phyloP scores from a whole-genome alignment of 1,140 invertebrate species.

The Drosophila sturtevanti region DNA sequence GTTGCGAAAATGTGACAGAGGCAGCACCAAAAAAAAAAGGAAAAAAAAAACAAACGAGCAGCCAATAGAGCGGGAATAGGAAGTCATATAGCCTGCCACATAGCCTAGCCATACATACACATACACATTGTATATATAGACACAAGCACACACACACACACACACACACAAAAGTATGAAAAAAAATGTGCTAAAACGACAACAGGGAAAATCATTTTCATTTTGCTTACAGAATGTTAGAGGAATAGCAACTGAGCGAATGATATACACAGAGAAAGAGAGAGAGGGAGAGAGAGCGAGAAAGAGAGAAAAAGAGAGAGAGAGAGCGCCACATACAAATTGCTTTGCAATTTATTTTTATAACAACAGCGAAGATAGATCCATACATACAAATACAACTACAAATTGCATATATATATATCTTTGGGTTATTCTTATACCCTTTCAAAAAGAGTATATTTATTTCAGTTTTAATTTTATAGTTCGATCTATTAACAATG shows the following conservation, averaged over 20 bases:
- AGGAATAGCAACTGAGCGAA: slow-evolving; percentile 6
- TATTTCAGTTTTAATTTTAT: not conserved
- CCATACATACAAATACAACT: slow-evolving; percentile 35
- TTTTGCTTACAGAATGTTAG: slow-evolving; percentile 41
- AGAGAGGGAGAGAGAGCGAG: slow-evolving; percentile 18
- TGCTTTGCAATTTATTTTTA: slow-evolving; percentile 78
- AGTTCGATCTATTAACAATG: no score
- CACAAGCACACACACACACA: not conserved
- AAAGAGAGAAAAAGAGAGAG: slow-evolving; percentile 20
- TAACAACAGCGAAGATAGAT: slow-evolving; percentile 61
- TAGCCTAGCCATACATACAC: slow-evolving; percentile 3
- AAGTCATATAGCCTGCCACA: slow-evolving; percentile 34
- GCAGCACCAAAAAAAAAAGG: not conserved
- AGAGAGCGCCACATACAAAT: slow-evolving; percentile 59
- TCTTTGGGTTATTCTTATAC: slow-evolving; percentile 11
- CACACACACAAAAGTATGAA: not conserved
- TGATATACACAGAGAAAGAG: no score
- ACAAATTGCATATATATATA: slow-evolving; percentile 32
- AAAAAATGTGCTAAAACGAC: slow-evolving; percentile 48
- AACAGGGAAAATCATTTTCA: slow-evolving; percentile 68
- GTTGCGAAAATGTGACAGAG: slow-evolving; percentile 57
- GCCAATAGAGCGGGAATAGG: slow-evolving; percentile 35
- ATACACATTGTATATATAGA: slow-evolving; percentile 12
- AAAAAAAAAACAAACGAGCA: slow-evolving; percentile 2
- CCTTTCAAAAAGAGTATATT: not conserved